A percentile compares a stretch with the other conserved stretches of the same genome.
phyloP scores from a whole-genome alignment of 2,113 vertebrate genomes.

The Gobius niger region DNA sequence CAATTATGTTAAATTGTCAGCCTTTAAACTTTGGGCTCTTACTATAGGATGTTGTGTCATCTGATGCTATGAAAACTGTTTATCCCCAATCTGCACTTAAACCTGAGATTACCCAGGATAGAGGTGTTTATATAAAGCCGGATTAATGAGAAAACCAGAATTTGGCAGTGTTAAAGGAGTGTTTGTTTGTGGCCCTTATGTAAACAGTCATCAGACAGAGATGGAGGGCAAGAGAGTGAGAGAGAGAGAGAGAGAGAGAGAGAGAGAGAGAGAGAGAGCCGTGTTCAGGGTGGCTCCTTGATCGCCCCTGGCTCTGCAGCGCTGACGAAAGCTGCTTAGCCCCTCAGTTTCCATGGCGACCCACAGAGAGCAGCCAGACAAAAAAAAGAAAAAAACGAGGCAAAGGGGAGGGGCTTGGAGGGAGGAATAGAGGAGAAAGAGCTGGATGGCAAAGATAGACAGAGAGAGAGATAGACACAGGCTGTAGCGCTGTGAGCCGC shows the following conservation, averaged over 20 bases:
- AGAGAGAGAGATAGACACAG: slow-evolving; percentile 67
- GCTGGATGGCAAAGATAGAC: slow-evolving; percentile 75
- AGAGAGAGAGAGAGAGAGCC: slow-evolving; percentile 38
- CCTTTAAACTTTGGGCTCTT: background rate
- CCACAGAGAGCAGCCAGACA: slow-evolving; percentile 77
- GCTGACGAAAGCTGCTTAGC: slow-evolving; percentile 88
- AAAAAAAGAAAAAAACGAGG: slow-evolving; percentile 81
- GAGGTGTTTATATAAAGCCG: slow-evolving; percentile 39
- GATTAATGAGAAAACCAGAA: slow-evolving; percentile 37
- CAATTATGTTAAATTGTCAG: background rate
- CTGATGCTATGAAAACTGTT: slow-evolving; percentile 6
- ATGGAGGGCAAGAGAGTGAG: slow-evolving; percentile 40
- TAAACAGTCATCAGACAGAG: slow-evolving; percentile 70
- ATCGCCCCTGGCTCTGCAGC: slow-evolving; percentile 83
- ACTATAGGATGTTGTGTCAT: background rate
- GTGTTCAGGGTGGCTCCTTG: slow-evolving; percentile 74
- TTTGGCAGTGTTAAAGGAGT: slow-evolving; percentile 48
- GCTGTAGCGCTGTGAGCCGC: slow-evolving; percentile 75
- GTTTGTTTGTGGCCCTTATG: slow-evolving; percentile 63
- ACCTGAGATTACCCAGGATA: slow-evolving; percentile 26
- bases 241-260: slow-evolving; percentile 39
- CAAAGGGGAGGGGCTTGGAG: slow-evolving; percentile 80
- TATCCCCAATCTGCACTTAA: slow-evolving; percentile 6
- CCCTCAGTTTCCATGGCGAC: slow-evolving; percentile 92
- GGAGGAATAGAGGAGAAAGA: slow-evolving; percentile 81